Conservation (phyloP, 1,140 invertebrate species). For the Xylocopa sonorina region DNA sequence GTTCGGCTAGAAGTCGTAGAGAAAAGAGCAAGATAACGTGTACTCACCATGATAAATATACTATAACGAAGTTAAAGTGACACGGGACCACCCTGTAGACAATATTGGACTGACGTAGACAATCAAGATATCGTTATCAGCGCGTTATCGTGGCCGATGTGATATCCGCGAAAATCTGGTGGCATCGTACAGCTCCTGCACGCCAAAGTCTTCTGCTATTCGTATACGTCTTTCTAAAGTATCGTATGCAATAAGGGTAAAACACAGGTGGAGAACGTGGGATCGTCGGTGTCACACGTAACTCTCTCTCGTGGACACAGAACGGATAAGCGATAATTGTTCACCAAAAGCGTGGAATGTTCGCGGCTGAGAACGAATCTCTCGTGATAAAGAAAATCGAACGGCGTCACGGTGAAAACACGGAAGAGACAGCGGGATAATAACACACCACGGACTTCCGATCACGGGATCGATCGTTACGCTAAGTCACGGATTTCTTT, state of each 20-base stretch:
- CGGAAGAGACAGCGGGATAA: constrained; percentile 1
- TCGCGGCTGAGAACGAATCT: neutral
- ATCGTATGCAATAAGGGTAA: neutral
- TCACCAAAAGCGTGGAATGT: neutral
- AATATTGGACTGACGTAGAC: constrained; percentile 25
- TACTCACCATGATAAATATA: constrained; percentile 60
- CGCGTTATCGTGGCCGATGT: constrained; percentile 55
- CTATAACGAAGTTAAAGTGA: constrained; percentile 1
- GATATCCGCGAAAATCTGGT: constrained; percentile 47
- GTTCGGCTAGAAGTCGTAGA: constrained; percentile 1
- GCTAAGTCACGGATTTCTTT: neutral
- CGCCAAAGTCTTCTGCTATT: neutral
- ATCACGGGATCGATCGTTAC: neutral
- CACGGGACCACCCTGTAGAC: constrained; percentile 4
- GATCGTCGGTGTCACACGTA: neutral
- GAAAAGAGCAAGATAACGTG: constrained; percentile 14
- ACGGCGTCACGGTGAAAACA: constrained; percentile 4
- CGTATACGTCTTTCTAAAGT: neutral
- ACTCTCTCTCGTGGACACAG: neutral
- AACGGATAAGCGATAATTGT: neutral
- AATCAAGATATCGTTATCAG: constrained; percentile 64
- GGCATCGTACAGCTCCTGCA: constrained; percentile 45
- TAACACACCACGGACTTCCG: constrained; percentile 19
- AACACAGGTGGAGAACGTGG: neutral
- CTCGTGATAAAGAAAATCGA: neutral